These are phyloP conservation scores for Caenorhabditis sp. DNA, from an alignment of 2,888 invertebrate genomes.

Conservation along the genomic window DNA sequence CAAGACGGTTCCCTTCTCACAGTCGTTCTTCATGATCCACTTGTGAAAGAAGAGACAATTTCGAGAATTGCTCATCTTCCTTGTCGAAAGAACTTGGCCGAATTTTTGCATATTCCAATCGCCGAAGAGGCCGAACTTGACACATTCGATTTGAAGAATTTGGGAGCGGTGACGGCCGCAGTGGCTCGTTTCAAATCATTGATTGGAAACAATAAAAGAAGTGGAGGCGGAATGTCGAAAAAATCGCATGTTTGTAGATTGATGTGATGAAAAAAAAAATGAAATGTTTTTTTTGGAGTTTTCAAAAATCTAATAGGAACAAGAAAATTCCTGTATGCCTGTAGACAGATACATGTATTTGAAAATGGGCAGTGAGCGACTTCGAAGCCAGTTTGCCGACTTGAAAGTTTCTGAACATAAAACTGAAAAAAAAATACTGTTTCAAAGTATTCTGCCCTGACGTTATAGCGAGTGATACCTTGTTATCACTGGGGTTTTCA, in stretches of 20 bases:
- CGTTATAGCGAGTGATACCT: too few species aligned
- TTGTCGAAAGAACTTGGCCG: conserved; percentile 59
- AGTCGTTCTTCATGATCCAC: conserved; percentile 53
- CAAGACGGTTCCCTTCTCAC: conserved; percentile 65
- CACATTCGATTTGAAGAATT: conserved; percentile 57
- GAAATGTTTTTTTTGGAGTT: background rate
- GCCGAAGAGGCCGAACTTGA: conserved; percentile 45
- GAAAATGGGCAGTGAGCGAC: too few species aligned
- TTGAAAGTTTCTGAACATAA: too few species aligned
- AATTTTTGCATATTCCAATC: conserved; percentile 58
- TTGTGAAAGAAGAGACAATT: conserved; percentile 37
- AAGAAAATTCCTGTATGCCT: too few species aligned
- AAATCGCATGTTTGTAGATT: conserved; percentile 51
- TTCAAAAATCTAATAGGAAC: too few species aligned
- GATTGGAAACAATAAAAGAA: conserved; percentile 14
- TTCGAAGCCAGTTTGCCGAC: too few species aligned
- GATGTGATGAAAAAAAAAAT: conserved; percentile 11
- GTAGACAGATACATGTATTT: too few species aligned
- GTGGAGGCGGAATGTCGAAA: conserved; percentile 40
- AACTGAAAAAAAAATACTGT: too few species aligned
- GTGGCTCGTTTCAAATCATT: conserved; percentile 60
- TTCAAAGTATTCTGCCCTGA: too few species aligned
- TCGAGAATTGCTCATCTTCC: conserved; percentile 53
- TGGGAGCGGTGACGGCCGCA: conserved; percentile 62
- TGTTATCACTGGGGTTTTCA: too few species aligned